Conservation (phyloP, 2,888 invertebrate species). For the Mystacides longicornis region DNA sequence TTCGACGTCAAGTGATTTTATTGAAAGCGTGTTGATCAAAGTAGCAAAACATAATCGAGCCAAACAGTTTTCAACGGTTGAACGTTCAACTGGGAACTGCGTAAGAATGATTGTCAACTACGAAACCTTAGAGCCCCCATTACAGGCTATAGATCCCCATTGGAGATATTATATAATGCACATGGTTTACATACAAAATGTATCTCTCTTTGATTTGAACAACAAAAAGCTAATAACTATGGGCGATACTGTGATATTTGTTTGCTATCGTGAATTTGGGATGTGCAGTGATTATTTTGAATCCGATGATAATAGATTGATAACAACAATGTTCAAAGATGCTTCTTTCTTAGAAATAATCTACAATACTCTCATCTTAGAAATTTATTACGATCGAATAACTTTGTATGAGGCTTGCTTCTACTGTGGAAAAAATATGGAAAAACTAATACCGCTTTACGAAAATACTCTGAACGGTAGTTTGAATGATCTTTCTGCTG, state of each 20-base stretch:
- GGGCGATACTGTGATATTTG: conserved; percentile 2
- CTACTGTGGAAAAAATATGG: conserved; percentile 7
- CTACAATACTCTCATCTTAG: not conserved
- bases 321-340: not conserved
- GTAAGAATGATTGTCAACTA: conserved; percentile 2
- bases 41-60: too few relatives aligned
- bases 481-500: too few relatives aligned
- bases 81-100: too few relatives aligned
- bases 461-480: too few relatives aligned
- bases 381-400: not conserved
- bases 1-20: not conserved
- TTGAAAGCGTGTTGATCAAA: not conserved
- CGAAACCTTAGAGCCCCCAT: not conserved
- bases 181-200: not conserved
- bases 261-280: conserved; percentile 1
- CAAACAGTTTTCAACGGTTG: too few relatives aligned
- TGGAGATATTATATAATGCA: not conserved
- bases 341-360: not conserved
- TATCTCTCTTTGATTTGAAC: not conserved
- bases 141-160: not conserved
- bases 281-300: not conserved
- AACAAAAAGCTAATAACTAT: not conserved
- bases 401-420: conserved; percentile 4
- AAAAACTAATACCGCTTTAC: too few relatives aligned
- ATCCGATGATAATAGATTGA: not conserved